A percentile compares a stretch with the other conserved stretches of the same genome.
Evolutionary conservation across 2,113 vertebrate genomes (phyloP).

Genomic region (Myxocyprinus asiaticus): DNA sequence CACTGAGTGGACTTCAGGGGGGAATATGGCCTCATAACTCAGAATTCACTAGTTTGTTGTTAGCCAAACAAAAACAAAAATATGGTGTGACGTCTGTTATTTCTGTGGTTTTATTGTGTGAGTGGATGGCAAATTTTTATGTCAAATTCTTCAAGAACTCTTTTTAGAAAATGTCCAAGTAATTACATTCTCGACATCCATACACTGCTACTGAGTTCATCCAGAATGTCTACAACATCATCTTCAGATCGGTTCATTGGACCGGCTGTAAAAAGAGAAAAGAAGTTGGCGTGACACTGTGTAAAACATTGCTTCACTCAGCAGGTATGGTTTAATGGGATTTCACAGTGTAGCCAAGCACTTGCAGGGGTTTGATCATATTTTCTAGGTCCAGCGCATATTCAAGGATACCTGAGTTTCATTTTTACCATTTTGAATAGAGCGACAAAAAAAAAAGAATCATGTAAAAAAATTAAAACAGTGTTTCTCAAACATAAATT

Average conservation of each 20-base stretch:
- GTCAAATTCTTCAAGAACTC: neutral
- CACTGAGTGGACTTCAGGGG: no score
- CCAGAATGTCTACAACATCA: neutral
- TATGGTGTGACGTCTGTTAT: no score
- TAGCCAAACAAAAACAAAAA: no score
- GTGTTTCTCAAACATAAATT: neutral
- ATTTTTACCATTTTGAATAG: neutral
- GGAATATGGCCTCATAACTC: no score
- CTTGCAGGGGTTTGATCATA: constrained; percentile 35
- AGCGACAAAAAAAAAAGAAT: no score
- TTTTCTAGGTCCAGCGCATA: neutral
- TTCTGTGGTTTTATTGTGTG: no score
- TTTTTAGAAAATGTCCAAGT: neutral
- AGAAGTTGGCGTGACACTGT: neutral
- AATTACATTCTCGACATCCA: constrained; percentile 15
- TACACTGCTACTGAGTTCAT: neutral
- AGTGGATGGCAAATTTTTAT: no score
- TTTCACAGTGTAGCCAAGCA: constrained; percentile 26
- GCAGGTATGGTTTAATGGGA: constrained; percentile 42
- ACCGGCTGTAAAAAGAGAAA: neutral
- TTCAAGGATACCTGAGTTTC: no score
- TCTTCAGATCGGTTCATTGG: neutral
- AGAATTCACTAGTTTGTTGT: no score
- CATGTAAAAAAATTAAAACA: neutral
- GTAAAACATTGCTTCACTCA: constrained; percentile 38